Evolutionary conservation across 2,113 vertebrate genomes (phyloP), one percentile per base, ranked within the genome.

Genomic region (Ctenomys sociabilis): DNA sequence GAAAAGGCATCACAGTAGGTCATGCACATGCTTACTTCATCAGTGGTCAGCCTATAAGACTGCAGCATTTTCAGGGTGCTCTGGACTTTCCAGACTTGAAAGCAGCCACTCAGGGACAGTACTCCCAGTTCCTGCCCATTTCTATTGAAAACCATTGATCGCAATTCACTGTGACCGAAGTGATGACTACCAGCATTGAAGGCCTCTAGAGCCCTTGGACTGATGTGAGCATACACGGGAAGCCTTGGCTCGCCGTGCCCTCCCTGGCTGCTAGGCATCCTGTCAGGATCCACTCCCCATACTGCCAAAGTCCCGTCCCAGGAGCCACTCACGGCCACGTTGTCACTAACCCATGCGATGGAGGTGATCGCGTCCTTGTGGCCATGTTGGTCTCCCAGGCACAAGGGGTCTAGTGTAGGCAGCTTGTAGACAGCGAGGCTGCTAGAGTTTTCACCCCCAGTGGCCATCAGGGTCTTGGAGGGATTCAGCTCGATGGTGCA

Each of bases 251-350:
- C 98, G 32, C 97, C 98, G 94, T 99, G 98, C 88, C 97, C 98
- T 14, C 97, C 98, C 54, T 98, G 98, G 0, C 98, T 98, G 96
- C 98, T 98, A 45, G 68, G 98, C 93, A 99, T 96, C 19, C 99
- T 96, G 28, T 99, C 98, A 1, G 99, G 99, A 0, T 99, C 99
- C 75, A 99, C 98, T 97, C 98, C 99, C 99, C 99, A 99, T 30
- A 99, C 97, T 5, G 99, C 99, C 99, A 99, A 99, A 0, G 99
- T 99, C 92, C 99, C 99, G 37, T 99, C 99, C 52, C 99, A 98
- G 68, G 99, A 99, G 81, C 99, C 99, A 43, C 92, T 96, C 68
- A 96, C 95, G 0, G 4, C 96, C n/a, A 96, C 81, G 0, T 54
- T 95, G 75, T 97, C 97, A 21, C 95, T 97, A 73, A 97, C 43